These are phyloP conservation scores for Smittia sp. DNA, from an alignment of 2,888 invertebrate species.

Conservation along the genomic window DNA sequence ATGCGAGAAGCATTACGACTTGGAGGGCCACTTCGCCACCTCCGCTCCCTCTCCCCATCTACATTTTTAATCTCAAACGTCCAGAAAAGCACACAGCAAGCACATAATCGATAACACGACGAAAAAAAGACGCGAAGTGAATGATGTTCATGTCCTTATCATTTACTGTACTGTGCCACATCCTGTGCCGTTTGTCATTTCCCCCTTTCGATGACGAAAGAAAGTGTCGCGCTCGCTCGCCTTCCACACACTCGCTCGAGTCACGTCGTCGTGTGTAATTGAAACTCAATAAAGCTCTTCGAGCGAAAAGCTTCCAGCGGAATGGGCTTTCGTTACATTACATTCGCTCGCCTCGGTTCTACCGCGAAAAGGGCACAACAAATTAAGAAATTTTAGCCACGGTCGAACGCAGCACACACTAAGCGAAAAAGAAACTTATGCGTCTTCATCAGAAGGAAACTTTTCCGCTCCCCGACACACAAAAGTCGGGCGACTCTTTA, in stretches of 20 bases:
- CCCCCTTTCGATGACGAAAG: not conserved
- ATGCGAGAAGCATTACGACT: conserved; percentile 5
- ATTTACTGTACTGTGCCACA: not conserved
- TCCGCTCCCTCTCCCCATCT: not conserved
- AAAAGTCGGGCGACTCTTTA: conserved; percentile 13
- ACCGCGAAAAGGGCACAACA: not conserved
- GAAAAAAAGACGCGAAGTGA: conserved; percentile 13
- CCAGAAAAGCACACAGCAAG: not conserved
- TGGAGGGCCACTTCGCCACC: not conserved
- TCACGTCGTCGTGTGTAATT: too few relatives aligned
- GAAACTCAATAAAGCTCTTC: not conserved
- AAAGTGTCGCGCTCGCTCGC: too few relatives aligned
- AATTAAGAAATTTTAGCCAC: not conserved
- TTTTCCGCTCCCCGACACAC: not conserved
- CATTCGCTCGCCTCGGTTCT: not conserved
- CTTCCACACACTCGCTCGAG: too few relatives aligned
- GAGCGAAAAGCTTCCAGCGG: not conserved
- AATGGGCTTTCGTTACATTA: too few relatives aligned
- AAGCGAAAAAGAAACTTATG: conserved; percentile 1
- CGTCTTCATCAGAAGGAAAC: not conserved
- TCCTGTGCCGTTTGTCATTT: not conserved
- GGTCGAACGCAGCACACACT: not conserved
- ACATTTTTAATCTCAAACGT: conserved; percentile 9
- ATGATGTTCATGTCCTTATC: conserved; percentile 12
- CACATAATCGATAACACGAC: conserved; percentile 16